phyloP scores from a whole-genome alignment of 2,888 invertebrate species.

The Myopa testacea region DNA sequence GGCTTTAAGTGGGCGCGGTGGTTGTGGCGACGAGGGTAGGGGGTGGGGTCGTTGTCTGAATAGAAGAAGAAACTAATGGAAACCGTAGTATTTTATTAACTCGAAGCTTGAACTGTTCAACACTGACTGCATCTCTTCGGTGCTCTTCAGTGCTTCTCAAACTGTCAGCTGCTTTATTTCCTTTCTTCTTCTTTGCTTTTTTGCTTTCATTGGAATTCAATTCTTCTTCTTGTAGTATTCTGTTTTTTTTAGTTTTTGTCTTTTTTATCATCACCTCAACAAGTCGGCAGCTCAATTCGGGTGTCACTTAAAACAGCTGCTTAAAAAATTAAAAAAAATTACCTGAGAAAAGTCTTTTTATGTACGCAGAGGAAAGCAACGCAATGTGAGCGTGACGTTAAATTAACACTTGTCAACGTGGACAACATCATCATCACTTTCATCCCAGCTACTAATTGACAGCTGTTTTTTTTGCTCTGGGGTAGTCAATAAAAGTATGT shows the following conservation, averaged over 20 bases:
- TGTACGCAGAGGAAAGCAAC: too few relatives aligned
- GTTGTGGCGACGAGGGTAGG: background rate
- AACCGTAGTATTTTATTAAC: too few relatives aligned
- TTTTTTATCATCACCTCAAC: background rate
- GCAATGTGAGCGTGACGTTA: background rate
- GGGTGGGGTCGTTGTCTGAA: too few relatives aligned
- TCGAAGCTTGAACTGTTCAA: background rate
- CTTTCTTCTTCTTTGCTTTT: background rate
- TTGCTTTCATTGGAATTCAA: too few relatives aligned
- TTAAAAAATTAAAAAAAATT: background rate
- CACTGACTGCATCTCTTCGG: background rate
- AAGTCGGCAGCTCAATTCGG: background rate
- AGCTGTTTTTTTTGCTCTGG: background rate
- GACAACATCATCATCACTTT: too few relatives aligned
- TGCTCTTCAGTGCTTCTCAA: background rate
- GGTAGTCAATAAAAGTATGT: background rate
- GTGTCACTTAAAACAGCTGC: conserved; percentile 11
- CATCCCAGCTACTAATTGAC: conserved; percentile 11
- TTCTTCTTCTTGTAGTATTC: too few relatives aligned
- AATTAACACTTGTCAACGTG: conserved; percentile 17
- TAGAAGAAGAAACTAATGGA: too few relatives aligned
- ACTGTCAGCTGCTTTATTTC: background rate
- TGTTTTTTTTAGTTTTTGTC: too few relatives aligned
- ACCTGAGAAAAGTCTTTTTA: too few relatives aligned
- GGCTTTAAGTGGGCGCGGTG: background rate